These are phyloP conservation scores for Augochlora pura DNA, from an alignment of 1,140 invertebrate genomes.

Conservation along the genomic window DNA sequence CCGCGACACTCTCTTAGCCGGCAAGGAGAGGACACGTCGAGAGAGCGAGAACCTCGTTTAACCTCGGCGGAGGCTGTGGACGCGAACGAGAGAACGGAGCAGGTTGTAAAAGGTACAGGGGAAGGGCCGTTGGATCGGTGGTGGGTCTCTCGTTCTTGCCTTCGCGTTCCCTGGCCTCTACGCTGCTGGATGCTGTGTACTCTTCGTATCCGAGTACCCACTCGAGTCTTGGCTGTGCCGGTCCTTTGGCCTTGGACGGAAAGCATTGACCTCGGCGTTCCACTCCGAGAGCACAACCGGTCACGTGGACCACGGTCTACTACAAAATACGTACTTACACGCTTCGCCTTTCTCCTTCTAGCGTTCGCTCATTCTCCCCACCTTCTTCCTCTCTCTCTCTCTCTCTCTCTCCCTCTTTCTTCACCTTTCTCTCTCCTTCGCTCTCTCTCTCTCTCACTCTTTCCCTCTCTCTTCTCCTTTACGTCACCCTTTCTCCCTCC, in stretches of 20 bases:
- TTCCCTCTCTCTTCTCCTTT: neutral
- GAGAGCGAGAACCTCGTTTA: slow-evolving; percentile 50
- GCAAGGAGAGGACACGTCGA: neutral
- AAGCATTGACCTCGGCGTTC: slow-evolving; percentile 77
- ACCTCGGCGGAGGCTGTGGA: slow-evolving; percentile 29
- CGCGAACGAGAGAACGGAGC: slow-evolving; percentile 46
- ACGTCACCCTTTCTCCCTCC: slow-evolving; percentile 22
- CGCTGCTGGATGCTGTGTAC: slow-evolving; percentile 59
- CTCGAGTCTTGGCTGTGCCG: slow-evolving; percentile 62
- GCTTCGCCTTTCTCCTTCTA: slow-evolving; percentile 32
- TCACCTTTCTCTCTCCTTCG: neutral
- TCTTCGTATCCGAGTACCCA: slow-evolving; percentile 64
- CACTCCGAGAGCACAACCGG: slow-evolving; percentile 72
- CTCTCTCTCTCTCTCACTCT: neutral
- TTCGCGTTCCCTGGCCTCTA: slow-evolving; percentile 34
- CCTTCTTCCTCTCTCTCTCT: neutral
- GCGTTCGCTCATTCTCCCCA: no score
- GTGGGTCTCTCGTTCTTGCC: slow-evolving; percentile 44
- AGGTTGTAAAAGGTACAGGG: slow-evolving; percentile 54
- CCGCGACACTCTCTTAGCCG: no score
- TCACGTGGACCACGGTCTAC: slow-evolving; percentile 71
- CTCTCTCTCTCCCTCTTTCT: neutral
- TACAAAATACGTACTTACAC: slow-evolving; percentile 71
- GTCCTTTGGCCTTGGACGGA: slow-evolving; percentile 76
- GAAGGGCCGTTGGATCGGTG: slow-evolving; percentile 39